Conservation (phyloP, 2,797 vertebrate genomes). For the Enteromius treurensis region DNA sequence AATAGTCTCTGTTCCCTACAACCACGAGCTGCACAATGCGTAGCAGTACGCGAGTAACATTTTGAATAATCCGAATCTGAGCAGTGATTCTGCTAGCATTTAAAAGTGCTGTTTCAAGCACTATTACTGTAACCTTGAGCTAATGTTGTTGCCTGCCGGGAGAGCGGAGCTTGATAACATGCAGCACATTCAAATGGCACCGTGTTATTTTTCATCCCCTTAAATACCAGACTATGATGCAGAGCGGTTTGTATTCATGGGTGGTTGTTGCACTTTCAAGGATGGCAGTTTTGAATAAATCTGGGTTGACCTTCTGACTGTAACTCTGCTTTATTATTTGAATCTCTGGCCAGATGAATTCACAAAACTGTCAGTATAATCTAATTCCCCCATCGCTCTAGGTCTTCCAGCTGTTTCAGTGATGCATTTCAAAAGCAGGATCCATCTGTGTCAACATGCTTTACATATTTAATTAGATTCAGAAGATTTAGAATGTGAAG, state of each 20-base stretch:
- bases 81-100: constrained; percentile 45
- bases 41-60: background rate
- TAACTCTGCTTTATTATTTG: constrained; percentile 69
- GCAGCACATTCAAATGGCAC: constrained; percentile 60
- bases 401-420: constrained; percentile 56
- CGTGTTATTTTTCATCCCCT: constrained; percentile 60
- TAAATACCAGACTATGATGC: constrained; percentile 62
- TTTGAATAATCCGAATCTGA: constrained; percentile 30
- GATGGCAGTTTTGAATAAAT: constrained; percentile 75
- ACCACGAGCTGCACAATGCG: background rate
- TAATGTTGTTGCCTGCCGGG: constrained; percentile 50
- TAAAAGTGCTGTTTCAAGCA: constrained; percentile 62
- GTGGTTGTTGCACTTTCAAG: constrained; percentile 71
- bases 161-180: constrained; percentile 55
- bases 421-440: constrained; percentile 67
- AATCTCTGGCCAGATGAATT: constrained; percentile 71
- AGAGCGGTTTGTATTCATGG: constrained; percentile 52
- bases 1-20: background rate
- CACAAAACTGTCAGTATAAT: constrained; percentile 69
- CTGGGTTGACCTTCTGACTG: constrained; percentile 77
- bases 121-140: constrained; percentile 55
- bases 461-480: constrained; percentile 25
- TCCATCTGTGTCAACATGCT: background rate
- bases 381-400: background rate
- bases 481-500: background rate